Evolutionary conservation across 2,888 invertebrate genomes (phyloP).

Genomic region (Phymatocera aterrima): DNA sequence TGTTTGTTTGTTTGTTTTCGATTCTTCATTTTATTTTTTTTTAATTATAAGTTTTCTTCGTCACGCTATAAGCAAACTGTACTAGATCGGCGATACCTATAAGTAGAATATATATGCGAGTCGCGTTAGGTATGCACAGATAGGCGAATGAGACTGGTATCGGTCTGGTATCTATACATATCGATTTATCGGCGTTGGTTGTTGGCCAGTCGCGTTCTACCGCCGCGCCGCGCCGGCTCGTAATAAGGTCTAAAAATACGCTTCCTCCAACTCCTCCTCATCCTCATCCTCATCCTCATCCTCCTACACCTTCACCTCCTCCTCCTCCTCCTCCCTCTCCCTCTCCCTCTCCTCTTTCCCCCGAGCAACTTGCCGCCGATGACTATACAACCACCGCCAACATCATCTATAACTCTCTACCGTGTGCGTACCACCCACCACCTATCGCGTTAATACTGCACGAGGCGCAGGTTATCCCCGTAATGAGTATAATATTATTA

Average conservation of each 20-base stretch:
- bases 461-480: no score
- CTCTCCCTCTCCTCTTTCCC: neutral
- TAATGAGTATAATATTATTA: no score
- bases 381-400: no score
- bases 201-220: slow-evolving; percentile 35
- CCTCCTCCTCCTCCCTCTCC: neutral
- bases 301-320: neutral
- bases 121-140: neutral
- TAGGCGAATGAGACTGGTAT: neutral
- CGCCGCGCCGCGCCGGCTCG: neutral
- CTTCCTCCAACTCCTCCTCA: neutral
- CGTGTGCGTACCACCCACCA: no score
- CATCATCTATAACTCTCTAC: neutral
- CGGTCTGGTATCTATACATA: slow-evolving; percentile 2
- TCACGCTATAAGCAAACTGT: no score
- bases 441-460: no score
- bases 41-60: neutral
- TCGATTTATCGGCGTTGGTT: slow-evolving; percentile 35
- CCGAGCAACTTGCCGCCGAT: no score
- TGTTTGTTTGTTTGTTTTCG: no score
- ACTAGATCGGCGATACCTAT: neutral
- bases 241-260: slow-evolving; percentile 45
- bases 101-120: slow-evolving; percentile 3
- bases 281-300: neutral
- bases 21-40: neutral